Conservation (phyloP, 1,140 invertebrate genomes). For the Nasonia vitripennis region DNA sequence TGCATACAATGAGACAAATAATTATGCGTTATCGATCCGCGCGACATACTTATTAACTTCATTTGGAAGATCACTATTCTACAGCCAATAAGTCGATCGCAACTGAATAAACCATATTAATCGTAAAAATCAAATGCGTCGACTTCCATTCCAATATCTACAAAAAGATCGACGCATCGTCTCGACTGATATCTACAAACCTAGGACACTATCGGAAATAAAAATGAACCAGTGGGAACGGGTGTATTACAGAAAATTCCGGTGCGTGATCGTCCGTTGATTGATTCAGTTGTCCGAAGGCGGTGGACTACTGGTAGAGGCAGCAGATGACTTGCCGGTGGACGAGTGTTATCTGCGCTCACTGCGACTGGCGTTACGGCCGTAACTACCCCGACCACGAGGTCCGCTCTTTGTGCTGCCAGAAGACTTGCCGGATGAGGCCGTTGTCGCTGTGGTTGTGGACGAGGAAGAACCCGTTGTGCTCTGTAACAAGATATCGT, state of each 20-base stretch:
- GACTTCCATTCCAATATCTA: not conserved
- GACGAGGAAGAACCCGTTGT: not conserved
- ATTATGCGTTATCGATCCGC: no score
- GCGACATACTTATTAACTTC: no score
- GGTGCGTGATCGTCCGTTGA: not conserved
- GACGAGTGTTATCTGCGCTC: slow-evolving; percentile 75
- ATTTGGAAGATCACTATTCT: no score
- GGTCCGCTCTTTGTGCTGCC: slow-evolving; percentile 75
- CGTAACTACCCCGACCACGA: slow-evolving; percentile 74
- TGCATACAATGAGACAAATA: no score
- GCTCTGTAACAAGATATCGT: not conserved
- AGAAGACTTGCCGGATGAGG: not conserved
- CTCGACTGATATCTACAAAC: no score
- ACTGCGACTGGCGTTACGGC: slow-evolving; percentile 71
- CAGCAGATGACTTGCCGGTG: not conserved
- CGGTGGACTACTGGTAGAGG: not conserved
- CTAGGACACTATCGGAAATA: not conserved
- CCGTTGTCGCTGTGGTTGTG: not conserved
- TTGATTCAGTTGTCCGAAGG: not conserved
- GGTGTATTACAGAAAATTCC: slow-evolving; percentile 1
- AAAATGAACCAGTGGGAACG: not conserved
- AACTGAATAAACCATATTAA: no score
- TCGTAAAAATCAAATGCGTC: no score
- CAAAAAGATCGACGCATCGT: not conserved
- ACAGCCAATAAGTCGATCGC: no score